Percentiles rank a stretch among this genome's conserved stretches.
Evolutionary conservation across 2,113 vertebrate genomes (phyloP).

Genomic region (Albula goreensis): DNA sequence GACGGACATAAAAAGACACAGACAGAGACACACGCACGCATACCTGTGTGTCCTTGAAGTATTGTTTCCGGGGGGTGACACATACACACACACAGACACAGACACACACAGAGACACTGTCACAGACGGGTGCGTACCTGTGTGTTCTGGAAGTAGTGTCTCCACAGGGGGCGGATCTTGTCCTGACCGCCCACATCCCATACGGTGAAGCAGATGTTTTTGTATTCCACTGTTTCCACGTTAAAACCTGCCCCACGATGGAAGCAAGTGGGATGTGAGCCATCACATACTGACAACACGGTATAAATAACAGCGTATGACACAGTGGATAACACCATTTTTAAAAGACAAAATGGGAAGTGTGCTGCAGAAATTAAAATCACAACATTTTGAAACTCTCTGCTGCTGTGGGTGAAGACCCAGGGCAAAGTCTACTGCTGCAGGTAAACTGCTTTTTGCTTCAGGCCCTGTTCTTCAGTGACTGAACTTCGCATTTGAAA

Average conservation of each 20-base stretch:
- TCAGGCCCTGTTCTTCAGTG: not conserved
- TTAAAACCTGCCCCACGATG: slow-evolving; percentile 78
- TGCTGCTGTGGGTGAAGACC: no score
- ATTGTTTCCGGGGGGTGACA: no score
- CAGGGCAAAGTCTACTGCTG: not conserved
- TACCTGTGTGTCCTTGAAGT: no score
- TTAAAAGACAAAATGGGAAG: no score
- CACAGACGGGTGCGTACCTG: slow-evolving; percentile 67
- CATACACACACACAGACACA: no score
- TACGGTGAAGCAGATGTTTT: slow-evolving; percentile 92
- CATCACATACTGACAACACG: not conserved
- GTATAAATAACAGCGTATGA: no score
- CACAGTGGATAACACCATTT: no score
- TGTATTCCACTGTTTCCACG: slow-evolving; percentile 92
- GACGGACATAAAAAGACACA: no score
- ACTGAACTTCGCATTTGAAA: not conserved
- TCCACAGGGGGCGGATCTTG: slow-evolving; percentile 92
- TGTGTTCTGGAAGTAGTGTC: slow-evolving; percentile 90
- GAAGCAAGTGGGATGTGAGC: not conserved
- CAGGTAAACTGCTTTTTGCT: not conserved
- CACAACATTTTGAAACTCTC: no score
- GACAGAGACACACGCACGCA: no score
- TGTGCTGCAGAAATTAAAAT: no score
- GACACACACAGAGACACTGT: no score
- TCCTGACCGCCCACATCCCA: slow-evolving; percentile 96